Evolutionary conservation across 2,888 invertebrate genomes (phyloP), one percentile per base, ranked within the genome.

Genomic region (Biston betularia): DNA sequence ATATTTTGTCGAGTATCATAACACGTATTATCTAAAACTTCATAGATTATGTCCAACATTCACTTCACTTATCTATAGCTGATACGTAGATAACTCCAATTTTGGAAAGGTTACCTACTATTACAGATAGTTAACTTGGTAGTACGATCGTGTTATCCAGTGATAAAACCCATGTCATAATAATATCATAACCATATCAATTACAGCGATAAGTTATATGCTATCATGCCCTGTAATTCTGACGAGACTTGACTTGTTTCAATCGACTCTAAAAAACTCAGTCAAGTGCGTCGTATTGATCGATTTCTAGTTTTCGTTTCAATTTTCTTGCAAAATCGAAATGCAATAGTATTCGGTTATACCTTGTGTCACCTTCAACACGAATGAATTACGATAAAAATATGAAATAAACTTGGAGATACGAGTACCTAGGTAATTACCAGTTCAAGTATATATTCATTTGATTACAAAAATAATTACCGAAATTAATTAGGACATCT

Each of bases 131-230:
- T 76, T 79, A 71, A 69, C 70, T 75, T 69, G 76, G 75, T 73
- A 76, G 71, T 77, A 73, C 71, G 71, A 75, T 77, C 72, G 64
- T 64, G 70, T 75, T 78, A 78, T 78, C 76, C 69, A 64, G 54
- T 63, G 74, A 76, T 75, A 75, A 65, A 62, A 61, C 48, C 66
- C 66, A 68, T 75, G 72, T 75, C 75, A 76, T 76, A 78, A 75
- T 73, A 71, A 69, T 81, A 79, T 77, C 76, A 69, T 76, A 76
- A 79, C 74, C 68, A 71, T 79, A 79, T 81, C 79, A 81, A 81
- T 82, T 79, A 81, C 77, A 61, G 59, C 60, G 76, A 79, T 78
- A 74, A 38, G 15, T 58, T 52, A 46, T 58, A 53, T 54, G 48
- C 11, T 50, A 75, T 73, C 74, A 67, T 64, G 71, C 59, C 62